A percentile compares a stretch with the other conserved stretches of the same genome.
Evolutionary conservation across 2,113 vertebrate genomes (phyloP).

Genomic region (Nothocercus nigrocapillus): DNA sequence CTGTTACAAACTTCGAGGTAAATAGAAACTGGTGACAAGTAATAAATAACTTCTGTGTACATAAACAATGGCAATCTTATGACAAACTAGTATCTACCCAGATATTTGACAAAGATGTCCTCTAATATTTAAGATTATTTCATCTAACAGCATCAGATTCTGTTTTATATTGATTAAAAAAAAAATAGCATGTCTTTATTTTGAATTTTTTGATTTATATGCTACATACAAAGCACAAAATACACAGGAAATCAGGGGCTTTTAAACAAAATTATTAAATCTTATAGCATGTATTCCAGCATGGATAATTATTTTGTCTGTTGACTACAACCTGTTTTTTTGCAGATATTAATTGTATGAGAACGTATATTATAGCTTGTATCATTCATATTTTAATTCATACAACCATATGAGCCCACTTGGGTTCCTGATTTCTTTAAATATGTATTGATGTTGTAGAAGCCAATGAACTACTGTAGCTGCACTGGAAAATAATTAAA

Average conservation of each 20-base stretch:
- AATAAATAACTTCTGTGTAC: neutral
- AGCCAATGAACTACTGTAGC: neutral
- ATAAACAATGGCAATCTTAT: neutral
- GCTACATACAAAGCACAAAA: neutral
- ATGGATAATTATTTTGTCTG: neutral
- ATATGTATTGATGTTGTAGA: neutral
- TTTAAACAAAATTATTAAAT: neutral
- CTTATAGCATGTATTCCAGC: neutral
- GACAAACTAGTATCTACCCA: neutral
- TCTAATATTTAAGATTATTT: neutral
- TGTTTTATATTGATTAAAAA: neutral
- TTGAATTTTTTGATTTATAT: neutral
- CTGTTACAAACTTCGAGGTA: conserved; percentile 95
- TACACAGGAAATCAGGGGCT: neutral
- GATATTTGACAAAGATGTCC: neutral
- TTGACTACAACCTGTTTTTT: neutral
- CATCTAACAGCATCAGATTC: neutral
- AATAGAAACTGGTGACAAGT: neutral
- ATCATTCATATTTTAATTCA: neutral
- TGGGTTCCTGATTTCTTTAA: neutral
- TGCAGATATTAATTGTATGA: neutral
- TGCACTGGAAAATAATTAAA: neutral
- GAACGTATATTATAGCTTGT: neutral
- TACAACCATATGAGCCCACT: neutral
- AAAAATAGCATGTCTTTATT: neutral